These are phyloP conservation scores for Chrysolina haemoptera DNA, from an alignment of 2,888 invertebrate species.

Conservation along the genomic window DNA sequence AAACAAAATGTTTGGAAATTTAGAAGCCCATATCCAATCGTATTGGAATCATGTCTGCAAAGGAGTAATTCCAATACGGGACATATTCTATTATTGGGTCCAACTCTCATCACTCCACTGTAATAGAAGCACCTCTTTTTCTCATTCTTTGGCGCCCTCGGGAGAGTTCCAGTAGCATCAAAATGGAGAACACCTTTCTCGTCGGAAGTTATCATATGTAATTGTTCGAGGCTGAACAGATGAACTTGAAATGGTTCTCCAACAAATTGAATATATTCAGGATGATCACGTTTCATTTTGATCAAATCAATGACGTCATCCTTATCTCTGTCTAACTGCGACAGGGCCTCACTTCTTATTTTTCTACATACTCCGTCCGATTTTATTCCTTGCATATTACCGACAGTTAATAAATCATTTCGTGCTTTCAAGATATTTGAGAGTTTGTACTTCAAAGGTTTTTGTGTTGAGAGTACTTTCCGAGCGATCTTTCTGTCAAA, in stretches of 20 bases:
- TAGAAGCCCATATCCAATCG: slow-evolving; percentile 39
- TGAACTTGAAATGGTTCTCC: slow-evolving; percentile 43
- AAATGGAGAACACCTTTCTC: slow-evolving; percentile 32
- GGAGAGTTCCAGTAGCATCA: slow-evolving; percentile 46
- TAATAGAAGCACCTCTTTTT: slow-evolving; percentile 37
- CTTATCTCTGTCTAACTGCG: slow-evolving; percentile 26
- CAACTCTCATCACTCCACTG: slow-evolving; percentile 24
- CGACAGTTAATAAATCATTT: not conserved
- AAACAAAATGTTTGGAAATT: slow-evolving; percentile 34
- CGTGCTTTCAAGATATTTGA: slow-evolving; percentile 5
- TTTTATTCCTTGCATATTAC: slow-evolving; percentile 36
- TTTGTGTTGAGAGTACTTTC: slow-evolving; percentile 11
- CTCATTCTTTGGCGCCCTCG: slow-evolving; percentile 31
- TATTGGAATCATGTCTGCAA: slow-evolving; percentile 33
- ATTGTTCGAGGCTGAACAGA: slow-evolving; percentile 42
- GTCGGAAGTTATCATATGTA: slow-evolving; percentile 30
- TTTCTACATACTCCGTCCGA: slow-evolving; percentile 35
- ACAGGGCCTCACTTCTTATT: slow-evolving; percentile 34
- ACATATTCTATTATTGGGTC: slow-evolving; percentile 28
- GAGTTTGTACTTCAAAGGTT: slow-evolving; percentile 28
- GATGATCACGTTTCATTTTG: slow-evolving; percentile 36
- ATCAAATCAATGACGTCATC: slow-evolving; percentile 33
- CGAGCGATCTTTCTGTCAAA: slow-evolving; percentile 1
- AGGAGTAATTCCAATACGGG: slow-evolving; percentile 35
- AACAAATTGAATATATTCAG: slow-evolving; percentile 43